Base-by-base conservation (phyloP, 2,113 vertebrate genomes). In the Sylvilagus bachmani region DNA sequence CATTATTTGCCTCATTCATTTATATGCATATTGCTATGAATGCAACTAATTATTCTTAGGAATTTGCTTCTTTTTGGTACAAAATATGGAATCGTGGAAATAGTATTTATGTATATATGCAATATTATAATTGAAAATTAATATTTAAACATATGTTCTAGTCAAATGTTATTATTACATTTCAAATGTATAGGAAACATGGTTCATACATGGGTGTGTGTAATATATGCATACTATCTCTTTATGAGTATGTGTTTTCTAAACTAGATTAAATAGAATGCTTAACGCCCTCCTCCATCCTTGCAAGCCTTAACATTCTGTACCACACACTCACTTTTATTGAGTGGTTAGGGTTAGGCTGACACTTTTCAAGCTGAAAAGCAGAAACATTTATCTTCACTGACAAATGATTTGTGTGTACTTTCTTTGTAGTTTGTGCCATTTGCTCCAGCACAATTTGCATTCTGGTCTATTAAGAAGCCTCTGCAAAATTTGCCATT, bases 321-420 rank as follows among this genome's bases (percentile, higher is more conserved):
- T 53, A 80, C 10, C 21, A 80, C 69, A 66, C 27, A 29, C 71
- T 94, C 10, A 31, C 55, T 95, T 90, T 53, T 86, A 86, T 64
- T 66, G 93, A 96, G 82, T 21, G 0, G 61, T 55, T 90, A 88
- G 73, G 77, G 33, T 73, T 88, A 89, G 92, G 75, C 38, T 88
- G 95, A 91, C 62, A 86, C 70, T 53, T 94, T 89, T 82, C 94
- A 90, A 27, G 33, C 44, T 0, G 6, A 74, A 86, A 82, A 77
- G 86, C 91, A 97, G 95, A 85, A 93, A 93, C 58, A 86, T 85
- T 96, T 77, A 73, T 91, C 70, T 96, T 82, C 64, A 44, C 69
- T 88, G 81, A 74, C 81, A 93, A 95, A 93, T 66, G 90, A 84
- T 94, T 94, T 92, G 93, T 86, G 71, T 92, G 24, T 75, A n/a